Conservation (phyloP, 2,797 vertebrate species). For the Peromyscus nudipes region DNA sequence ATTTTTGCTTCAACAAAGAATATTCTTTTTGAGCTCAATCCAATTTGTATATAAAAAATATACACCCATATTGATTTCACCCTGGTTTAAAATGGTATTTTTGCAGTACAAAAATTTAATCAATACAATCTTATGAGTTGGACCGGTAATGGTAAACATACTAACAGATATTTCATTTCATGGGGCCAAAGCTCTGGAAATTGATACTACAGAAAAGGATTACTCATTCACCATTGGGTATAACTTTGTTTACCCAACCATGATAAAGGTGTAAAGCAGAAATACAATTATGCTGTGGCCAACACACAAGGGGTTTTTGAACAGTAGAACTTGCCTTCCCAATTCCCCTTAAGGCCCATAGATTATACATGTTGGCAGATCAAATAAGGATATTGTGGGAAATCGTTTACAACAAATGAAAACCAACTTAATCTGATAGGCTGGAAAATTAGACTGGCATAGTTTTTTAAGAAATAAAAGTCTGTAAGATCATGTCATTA, state of each 20-base stretch:
- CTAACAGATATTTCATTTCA: conserved; percentile 89
- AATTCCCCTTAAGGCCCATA: conserved; percentile 73
- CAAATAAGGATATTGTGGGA: conserved; percentile 74
- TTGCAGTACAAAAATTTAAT: conserved; percentile 90
- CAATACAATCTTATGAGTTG: conserved; percentile 89
- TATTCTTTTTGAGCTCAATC: conserved; percentile 87
- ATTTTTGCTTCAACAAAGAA: conserved; percentile 85
- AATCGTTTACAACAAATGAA: conserved; percentile 83
- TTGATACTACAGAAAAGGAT: conserved; percentile 86
- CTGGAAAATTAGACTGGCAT: conserved; percentile 79
- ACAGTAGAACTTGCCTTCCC: conserved; percentile 77
- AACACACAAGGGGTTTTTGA: conserved; percentile 80
- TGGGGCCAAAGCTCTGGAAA: conserved; percentile 87
- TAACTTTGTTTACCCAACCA: conserved; percentile 88
- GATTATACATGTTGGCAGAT: conserved; percentile 80
- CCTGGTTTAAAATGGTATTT: conserved; percentile 89
- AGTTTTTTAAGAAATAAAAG: conserved; percentile 69
- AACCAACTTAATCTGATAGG: conserved; percentile 78
- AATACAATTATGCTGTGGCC: conserved; percentile 80
- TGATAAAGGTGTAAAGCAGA: conserved; percentile 83
- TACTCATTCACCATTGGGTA: conserved; percentile 87
- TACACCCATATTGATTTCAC: conserved; percentile 86
- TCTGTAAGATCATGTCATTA: conserved; percentile 61
- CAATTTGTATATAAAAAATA: conserved; percentile 88
- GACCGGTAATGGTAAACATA: conserved; percentile 88